Evolutionary conservation across 2,113 vertebrate species (phyloP), one percentile per base, ranked within the genome.

Genomic region (Candoia aspera): DNA sequence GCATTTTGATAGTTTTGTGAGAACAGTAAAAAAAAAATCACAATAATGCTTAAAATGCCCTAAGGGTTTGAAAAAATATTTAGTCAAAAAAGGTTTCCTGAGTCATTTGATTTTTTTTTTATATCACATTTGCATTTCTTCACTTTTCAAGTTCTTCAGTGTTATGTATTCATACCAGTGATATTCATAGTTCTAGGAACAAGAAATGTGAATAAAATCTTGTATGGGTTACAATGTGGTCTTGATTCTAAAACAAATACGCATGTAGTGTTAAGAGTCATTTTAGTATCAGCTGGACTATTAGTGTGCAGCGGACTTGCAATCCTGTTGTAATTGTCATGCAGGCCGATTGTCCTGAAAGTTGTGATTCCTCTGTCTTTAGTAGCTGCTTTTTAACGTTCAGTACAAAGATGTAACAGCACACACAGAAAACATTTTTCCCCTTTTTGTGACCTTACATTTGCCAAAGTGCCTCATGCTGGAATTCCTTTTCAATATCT

Each of bases 401-500:
- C 95, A 96, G 96, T 97, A 97, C 97, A 98, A 97, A 98, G 97
- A 97, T 98, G 97, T 98, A 98, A 97, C 94, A 97, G 98, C 97
- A 97, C 97, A 97, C 97, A 98, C 97, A 98, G 98, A 98, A 98
- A 96, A 97, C 73, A 79, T 79, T 98, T 97, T 98, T 97, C 96
- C 96, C 92, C 96, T 97, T 97, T 96, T 96, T 96, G 96, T 98
- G 98, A 99, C 98, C 98, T 98, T 98, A 98, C 97, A 98, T 98
- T 99, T 98, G 98, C 98, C 97, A 97, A 98, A 98, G 96, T 98
- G 96, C 97, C 98, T 97, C 98, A 98, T 97, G 98, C 98, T 98
- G 98, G 98, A 98, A 98, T 98, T 98, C 98, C 97, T 97, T 98
- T 97, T 98, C 97, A 98, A 98, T 98, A 97, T 98, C 98, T 98